Percentiles rank a stretch among this genome's conserved stretches.
Conservation (phyloP, 2,888 invertebrate species). For the Willowsia nigromaculata region DNA sequence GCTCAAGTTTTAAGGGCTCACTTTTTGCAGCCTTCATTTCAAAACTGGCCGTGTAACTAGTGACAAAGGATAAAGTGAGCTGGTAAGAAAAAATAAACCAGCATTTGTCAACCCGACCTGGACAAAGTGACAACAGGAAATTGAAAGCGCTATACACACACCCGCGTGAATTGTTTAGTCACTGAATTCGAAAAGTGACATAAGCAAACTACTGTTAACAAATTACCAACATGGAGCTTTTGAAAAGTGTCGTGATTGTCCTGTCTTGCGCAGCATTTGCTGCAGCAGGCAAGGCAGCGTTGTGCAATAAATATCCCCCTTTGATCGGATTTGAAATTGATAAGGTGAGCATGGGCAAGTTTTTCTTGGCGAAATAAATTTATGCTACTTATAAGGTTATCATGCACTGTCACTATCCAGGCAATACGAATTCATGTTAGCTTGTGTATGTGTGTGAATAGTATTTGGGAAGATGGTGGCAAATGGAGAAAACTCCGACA, state of each 20-base stretch:
- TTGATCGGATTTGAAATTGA: constrained; percentile 78
- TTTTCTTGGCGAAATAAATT: not conserved
- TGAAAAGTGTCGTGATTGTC: constrained; percentile 31
- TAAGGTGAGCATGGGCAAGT: constrained; percentile 77
- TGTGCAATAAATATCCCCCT: constrained; percentile 78
- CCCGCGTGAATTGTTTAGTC: too few species aligned
- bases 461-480: constrained; percentile 79
- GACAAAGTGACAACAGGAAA: constrained; percentile 8
- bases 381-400: not conserved
- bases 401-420: not conserved
- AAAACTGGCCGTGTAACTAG: constrained; percentile 46
- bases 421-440: not conserved
- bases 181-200: too few species aligned
- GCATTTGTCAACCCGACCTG: constrained; percentile 4
- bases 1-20: not conserved
- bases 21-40: constrained; percentile 48
- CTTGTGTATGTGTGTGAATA: constrained; percentile 34
- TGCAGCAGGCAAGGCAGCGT: constrained; percentile 66
- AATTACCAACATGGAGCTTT: constrained; percentile 1
- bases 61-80: constrained; percentile 40
- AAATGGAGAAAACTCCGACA: constrained; percentile 79
- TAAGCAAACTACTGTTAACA: not conserved
- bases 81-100: not conserved
- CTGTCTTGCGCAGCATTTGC: constrained; percentile 51
- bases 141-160: not conserved